These are phyloP conservation scores for Diarsia dahlii DNA, from an alignment of 2,888 invertebrate species.

Conservation along the genomic window DNA sequence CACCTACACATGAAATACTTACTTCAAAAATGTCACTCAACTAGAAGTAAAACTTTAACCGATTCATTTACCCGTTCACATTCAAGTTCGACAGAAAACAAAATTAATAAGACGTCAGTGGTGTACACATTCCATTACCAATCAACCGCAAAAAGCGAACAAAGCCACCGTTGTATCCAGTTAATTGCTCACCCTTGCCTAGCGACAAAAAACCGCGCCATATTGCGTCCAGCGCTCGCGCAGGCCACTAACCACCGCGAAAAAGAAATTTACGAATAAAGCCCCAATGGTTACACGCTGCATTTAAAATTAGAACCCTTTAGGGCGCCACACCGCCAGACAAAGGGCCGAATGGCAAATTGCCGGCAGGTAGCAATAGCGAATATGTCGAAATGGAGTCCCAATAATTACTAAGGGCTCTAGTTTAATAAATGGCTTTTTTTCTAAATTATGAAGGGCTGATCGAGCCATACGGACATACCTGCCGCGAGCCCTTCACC, in stretches of 20 bases:
- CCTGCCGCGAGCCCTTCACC: conserved; percentile 88
- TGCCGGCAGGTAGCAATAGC: conserved; percentile 90
- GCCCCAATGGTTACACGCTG: conserved; percentile 89
- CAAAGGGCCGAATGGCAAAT: conserved; percentile 90
- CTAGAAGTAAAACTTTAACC: neutral
- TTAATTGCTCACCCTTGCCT: conserved; percentile 88
- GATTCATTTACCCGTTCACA: conserved; percentile 7
- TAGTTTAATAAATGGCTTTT: conserved; percentile 90
- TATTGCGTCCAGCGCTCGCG: conserved; percentile 89
- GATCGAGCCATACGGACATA: conserved; percentile 89
- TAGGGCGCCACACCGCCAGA: conserved; percentile 91
- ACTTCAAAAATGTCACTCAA: neutral
- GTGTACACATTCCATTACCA: conserved; percentile 76
- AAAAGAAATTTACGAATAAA: conserved; percentile 90
- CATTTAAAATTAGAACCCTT: conserved; percentile 91
- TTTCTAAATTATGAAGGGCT: conserved; percentile 89
- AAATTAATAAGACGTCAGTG: conserved; percentile 52
- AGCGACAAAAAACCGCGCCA: conserved; percentile 83
- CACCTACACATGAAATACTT: neutral
- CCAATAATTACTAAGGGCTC: conserved; percentile 89
- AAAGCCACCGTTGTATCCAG: conserved; percentile 82
- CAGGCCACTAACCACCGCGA: conserved; percentile 86
- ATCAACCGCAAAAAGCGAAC: conserved; percentile 85
- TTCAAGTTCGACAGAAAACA: conserved; percentile 34
- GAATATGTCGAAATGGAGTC: conserved; percentile 87